Evolutionary conservation across 2,113 vertebrate genomes (phyloP).

Genomic region (Sterna hirundo): DNA sequence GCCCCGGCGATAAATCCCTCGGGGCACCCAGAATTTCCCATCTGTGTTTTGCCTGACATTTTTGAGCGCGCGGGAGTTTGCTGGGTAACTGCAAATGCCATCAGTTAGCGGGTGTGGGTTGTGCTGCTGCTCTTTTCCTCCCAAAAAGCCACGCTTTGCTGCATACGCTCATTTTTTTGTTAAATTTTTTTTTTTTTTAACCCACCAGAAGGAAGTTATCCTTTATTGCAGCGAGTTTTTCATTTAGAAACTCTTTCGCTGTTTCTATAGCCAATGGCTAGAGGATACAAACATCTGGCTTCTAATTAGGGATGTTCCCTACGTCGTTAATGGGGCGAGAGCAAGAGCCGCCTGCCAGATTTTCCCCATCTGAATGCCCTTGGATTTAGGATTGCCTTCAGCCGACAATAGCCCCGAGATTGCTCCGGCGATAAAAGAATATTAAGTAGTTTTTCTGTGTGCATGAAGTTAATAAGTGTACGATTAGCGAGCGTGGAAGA

Average conservation of each 20-base stretch:
- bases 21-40: background rate
- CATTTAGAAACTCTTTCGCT: background rate
- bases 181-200: background rate
- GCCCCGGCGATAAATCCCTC: background rate
- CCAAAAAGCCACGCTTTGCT: background rate
- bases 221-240: accelerated
- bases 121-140: background rate
- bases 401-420: background rate
- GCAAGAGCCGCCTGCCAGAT: background rate
- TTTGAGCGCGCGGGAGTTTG: background rate
- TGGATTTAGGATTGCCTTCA: background rate
- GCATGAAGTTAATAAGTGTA: accelerated
- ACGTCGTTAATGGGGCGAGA: accelerated
- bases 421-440: background rate
- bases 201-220: background rate
- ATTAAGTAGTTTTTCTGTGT: background rate
- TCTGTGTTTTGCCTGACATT: background rate
- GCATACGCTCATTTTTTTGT: accelerated
- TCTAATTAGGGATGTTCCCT: background rate
- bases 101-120: background rate
- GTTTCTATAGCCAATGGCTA: background rate
- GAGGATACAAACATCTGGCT: background rate
- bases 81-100: background rate
- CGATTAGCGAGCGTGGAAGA: background rate
- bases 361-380: background rate